Conservation (phyloP, 64 coral and sea anemone species). For the Porites lutea region DNA sequence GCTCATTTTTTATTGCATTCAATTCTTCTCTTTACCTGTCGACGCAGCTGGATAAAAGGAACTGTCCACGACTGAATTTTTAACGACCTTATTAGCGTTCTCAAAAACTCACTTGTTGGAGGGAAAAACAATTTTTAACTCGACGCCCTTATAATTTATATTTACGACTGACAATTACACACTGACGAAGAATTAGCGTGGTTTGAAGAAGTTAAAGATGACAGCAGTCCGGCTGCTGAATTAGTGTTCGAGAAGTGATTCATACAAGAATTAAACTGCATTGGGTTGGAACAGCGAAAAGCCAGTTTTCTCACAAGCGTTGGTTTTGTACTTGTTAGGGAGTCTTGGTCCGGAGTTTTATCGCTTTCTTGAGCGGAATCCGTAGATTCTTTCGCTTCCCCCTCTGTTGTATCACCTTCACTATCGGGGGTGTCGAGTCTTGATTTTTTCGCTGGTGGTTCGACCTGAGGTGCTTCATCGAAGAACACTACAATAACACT, state of each 20-base stretch:
- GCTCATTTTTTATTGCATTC: no score
- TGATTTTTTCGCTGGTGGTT: background rate
- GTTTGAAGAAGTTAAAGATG: background rate
- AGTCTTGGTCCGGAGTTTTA: conserved; percentile 50
- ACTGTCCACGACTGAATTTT: no score
- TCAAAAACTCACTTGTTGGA: background rate
- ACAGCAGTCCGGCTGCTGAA: background rate
- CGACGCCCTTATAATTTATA: background rate
- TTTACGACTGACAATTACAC: background rate
- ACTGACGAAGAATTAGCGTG: background rate
- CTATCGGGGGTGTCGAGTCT: conserved; percentile 39
- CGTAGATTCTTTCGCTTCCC: conserved; percentile 61
- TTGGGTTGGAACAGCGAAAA: conserved; percentile 54
- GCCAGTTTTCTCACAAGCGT: conserved; percentile 84
- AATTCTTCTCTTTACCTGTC: no score
- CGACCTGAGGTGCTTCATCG: conserved; percentile 65
- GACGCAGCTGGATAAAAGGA: no score
- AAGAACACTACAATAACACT: conserved; percentile 90
- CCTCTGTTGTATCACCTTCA: conserved; percentile 59
- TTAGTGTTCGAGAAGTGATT: background rate
- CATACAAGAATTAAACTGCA: background rate
- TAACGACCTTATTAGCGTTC: no score
- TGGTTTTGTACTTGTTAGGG: conserved; percentile 55
- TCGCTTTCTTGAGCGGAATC: conserved; percentile 67
- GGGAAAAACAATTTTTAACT: no score